Evolutionary conservation across 2,888 invertebrate species (phyloP), one percentile per base, ranked within the genome.

Genomic region (Stenoptilia bipunctidactyla): DNA sequence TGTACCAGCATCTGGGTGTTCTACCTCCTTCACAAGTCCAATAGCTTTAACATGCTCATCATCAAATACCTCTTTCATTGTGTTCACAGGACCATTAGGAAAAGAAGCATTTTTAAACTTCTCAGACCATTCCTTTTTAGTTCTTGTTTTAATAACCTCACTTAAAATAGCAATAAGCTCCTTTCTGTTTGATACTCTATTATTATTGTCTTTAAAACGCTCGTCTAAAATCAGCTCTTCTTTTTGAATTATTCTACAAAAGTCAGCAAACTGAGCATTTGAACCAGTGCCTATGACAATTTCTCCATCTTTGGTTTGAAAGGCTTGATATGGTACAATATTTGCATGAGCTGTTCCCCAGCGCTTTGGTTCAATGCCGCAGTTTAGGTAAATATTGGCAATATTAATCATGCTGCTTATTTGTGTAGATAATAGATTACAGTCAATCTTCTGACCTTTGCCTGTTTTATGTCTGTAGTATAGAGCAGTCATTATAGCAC

Each of bases 331-430:
- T 0, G 98, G 98, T 0, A 98, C 98, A 44, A 98, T 91, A 61
- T 94, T 96, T 44, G 91, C 92, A 66, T 98, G 98, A 0, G 93
- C 93, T 0, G 97, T 97, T n/a, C 98, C 98, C 89, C 92, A 92
- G 38, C 94, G 85, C 42, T 86, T 79, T 0, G 92, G 92, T 55
- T 94, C 93, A 15, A 86, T 85, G 0, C 90, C 91, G 36, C 90
- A 91, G 67, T 98, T 98, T 15, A 98, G 77, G 69, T 93, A 98
- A 72, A 94, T 96, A 1, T 92, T 91, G 0, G 90, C 97, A 9
- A 97, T 86, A 64, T 98, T 97, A 14, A 94, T 93, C 64, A 98
- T 86, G 55, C 90, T 89, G 0, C 96, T 89, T 27, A 97, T 87
- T 85, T 97, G 97, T 0, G 97, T 96, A 1, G 96, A 94, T 0